Conservation (phyloP, 2,113 vertebrate species). For the Vulpes vulpes region DNA sequence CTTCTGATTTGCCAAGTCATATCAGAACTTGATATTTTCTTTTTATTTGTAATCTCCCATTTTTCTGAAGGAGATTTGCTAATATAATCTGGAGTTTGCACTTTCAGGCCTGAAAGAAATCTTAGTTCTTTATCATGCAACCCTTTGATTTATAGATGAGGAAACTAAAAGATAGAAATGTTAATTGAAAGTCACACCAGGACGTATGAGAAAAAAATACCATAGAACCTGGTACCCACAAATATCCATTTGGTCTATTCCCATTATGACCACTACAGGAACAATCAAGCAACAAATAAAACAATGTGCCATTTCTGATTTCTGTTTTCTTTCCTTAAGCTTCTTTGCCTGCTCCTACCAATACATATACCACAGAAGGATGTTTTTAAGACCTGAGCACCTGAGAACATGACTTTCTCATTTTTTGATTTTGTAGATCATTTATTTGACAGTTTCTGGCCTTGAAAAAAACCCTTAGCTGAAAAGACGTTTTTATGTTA, state of each 20-base stretch:
- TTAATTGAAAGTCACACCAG: not conserved
- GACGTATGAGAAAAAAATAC: not conserved
- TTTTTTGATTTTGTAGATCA: conserved; percentile 39
- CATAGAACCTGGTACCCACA: not conserved
- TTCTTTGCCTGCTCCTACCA: not conserved
- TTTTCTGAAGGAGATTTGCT: conserved; percentile 27
- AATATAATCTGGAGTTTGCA: conserved; percentile 61
- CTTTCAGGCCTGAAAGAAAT: not conserved
- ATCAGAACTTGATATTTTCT: conserved; percentile 51
- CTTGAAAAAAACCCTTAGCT: conserved; percentile 48
- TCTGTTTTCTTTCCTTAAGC: not conserved
- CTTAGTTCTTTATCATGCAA: not conserved
- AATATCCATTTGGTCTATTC: not conserved
- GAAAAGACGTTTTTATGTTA: conserved; percentile 43
- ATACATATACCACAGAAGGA: not conserved
- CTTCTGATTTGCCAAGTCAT: conserved; percentile 47
- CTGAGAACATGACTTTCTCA: not conserved
- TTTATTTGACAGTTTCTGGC: not conserved
- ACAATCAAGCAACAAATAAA: not conserved
- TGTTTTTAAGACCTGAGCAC: not conserved
- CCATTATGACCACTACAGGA: not conserved
- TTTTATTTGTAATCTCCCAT: not conserved
- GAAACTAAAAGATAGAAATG: not conserved
- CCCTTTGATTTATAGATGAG: not conserved
- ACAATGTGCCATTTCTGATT: not conserved